Evolutionary conservation across 1,140 invertebrate genomes (phyloP).

Genomic region (Drosophila burlai): DNA sequence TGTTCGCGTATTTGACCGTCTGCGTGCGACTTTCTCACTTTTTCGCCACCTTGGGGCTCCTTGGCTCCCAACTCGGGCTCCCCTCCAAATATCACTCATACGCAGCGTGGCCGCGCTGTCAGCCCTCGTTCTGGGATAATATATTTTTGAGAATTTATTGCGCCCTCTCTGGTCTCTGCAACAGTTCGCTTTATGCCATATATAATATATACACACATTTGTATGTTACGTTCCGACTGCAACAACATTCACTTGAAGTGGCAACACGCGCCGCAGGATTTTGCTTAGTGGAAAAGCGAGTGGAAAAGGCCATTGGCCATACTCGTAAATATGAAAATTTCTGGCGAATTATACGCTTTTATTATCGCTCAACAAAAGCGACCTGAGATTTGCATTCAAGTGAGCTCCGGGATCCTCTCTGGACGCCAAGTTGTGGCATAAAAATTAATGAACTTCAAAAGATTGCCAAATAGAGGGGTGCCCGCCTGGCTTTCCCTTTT

Average conservation of each 20-base stretch:
- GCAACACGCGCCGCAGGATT: slow-evolving; percentile 59
- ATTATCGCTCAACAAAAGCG: slow-evolving; percentile 61
- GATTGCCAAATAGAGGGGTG: slow-evolving; percentile 15
- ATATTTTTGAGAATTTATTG: slow-evolving; percentile 62
- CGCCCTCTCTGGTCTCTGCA: slow-evolving; percentile 20
- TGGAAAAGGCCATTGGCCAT: slow-evolving; percentile 44
- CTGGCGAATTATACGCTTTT: slow-evolving; percentile 55
- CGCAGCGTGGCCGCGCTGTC: slow-evolving; percentile 50
- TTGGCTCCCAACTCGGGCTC: neutral
- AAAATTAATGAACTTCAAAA: slow-evolving; percentile 78
- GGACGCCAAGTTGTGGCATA: slow-evolving; percentile 64
- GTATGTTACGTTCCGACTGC: slow-evolving; percentile 4
- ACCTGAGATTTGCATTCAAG: slow-evolving; percentile 72
- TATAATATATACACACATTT: neutral
- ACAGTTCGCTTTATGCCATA: slow-evolving; percentile 28
- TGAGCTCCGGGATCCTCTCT: slow-evolving; percentile 25
- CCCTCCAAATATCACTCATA: slow-evolving; percentile 32
- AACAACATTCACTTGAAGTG: slow-evolving; percentile 43
- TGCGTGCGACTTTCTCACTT: slow-evolving; percentile 28
- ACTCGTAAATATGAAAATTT: slow-evolving; percentile 64
- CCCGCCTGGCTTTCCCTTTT: neutral
- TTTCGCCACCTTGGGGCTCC: neutral
- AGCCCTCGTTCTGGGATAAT: slow-evolving; percentile 37
- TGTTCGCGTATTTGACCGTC: slow-evolving; percentile 27
- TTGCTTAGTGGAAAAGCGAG: slow-evolving; percentile 4